Evolutionary conservation across 2,888 invertebrate genomes (phyloP).

Genomic region (Teleiodes luculella): DNA sequence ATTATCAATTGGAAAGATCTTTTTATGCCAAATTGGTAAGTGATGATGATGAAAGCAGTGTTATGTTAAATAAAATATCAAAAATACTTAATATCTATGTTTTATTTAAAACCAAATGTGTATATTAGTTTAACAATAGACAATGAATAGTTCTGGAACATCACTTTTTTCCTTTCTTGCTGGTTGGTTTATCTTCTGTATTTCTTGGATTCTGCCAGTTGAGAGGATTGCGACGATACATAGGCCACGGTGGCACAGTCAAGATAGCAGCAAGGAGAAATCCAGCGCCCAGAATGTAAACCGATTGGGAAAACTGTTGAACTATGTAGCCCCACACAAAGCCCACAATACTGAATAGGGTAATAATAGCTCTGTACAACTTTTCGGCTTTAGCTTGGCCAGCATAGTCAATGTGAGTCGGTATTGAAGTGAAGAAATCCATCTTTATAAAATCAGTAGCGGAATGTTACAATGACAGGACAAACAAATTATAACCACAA

Average conservation of each 20-base stretch:
- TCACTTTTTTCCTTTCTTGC: conserved; percentile 77
- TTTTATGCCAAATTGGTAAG: too few species aligned
- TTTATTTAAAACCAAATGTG: conserved; percentile 33
- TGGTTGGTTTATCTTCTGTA: conserved; percentile 65
- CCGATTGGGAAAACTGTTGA: conserved; percentile 97
- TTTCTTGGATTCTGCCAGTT: conserved; percentile 90
- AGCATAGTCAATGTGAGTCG: conserved; percentile 85
- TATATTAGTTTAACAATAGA: neutral
- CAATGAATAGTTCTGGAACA: neutral
- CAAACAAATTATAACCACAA: neutral
- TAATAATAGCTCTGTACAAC: conserved; percentile 92
- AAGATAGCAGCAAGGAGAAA: conserved; percentile 91
- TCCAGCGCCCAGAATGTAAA: conserved; percentile 94
- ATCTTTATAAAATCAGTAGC: conserved; percentile 34
- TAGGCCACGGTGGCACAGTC: conserved; percentile 97
- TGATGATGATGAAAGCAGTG: too few species aligned
- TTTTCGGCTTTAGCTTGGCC: conserved; percentile 95
- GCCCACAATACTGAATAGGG: conserved; percentile 93
- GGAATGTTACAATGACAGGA: conserved; percentile 4
- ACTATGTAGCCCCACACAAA: conserved; percentile 95
- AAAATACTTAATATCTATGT: conserved; percentile 32
- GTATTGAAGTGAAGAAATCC: conserved; percentile 72
- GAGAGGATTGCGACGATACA: conserved; percentile 92
- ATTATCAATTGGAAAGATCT: too few species aligned
- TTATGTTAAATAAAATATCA: conserved; percentile 28